Evolutionary conservation across 2,888 invertebrate genomes (phyloP), one percentile per base, ranked within the genome.

Genomic region (Rhingia campestris): DNA sequence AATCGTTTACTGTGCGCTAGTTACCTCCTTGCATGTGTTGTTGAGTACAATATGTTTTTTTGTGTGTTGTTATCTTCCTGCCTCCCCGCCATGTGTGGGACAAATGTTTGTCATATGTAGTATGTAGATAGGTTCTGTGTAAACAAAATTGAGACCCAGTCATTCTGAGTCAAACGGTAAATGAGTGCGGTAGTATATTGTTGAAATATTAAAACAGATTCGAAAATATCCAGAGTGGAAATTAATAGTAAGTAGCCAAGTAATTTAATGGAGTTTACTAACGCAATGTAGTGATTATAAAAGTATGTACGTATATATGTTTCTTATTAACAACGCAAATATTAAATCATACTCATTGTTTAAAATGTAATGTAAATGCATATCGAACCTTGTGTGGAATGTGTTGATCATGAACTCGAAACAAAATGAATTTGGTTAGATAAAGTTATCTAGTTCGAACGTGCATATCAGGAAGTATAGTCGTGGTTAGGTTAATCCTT

Each of bases 41-140:
- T 70, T 81, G 61, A 72, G 69, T 74, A 66, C 86, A 73, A 73
- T 79, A 76, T 73, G 64, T 6, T 64, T 72, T 39, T 49, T 66
- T 72, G n/a, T 22, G 22, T 22, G 22, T 22, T 22, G 22, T 64
- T 32, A 43, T 59, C 56, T 61, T 51, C 67, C 58, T 74, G 63
- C 47, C 53, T 22, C 32, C 54, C 45, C 51, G 49, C 56, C 73
- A 82, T 73, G 63, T 82, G 82, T 82, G 73, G 73, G 51, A 82
- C 82, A 81, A 81, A 81, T 81, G 81, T 75, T 43, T 5, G 35
- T 81, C 64, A 69, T 69, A 56, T 82, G 67, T 77, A 43, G 51
- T 51, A 67, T 58, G 56, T 70, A 37, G 12, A 43, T 67, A 76
- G 72, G 32, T 81, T 75, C 35, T 70, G 14, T 54, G 66, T 72